Conservation (phyloP, 2,113 vertebrate species). For the Melanostigma gelatinosum region DNA sequence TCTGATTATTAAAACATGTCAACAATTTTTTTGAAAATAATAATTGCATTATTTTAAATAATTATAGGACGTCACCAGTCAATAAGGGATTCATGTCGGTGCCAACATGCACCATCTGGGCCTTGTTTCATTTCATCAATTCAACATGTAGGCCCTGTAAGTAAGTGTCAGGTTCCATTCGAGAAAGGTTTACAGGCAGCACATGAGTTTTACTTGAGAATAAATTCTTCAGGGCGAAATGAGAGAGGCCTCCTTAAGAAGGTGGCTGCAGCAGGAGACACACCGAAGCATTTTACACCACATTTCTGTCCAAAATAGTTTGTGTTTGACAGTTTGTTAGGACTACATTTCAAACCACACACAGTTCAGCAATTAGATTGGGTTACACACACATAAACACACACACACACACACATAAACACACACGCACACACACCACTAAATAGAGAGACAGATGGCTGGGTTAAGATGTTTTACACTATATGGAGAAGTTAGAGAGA, state of each 20-base stretch:
- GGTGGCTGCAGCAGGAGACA: not conserved
- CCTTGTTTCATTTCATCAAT: not conserved
- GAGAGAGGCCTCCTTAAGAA: not conserved
- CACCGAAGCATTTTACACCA: constrained; percentile 2
- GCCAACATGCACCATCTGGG: not conserved
- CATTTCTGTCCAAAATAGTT: constrained; percentile 24
- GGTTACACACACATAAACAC: constrained; percentile 41
- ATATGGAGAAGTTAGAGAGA: not conserved
- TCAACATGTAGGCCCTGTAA: not conserved
- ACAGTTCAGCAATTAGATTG: constrained; percentile 37
- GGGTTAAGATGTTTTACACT: not conserved
- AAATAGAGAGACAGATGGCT: not conserved
- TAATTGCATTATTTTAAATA: not conserved
- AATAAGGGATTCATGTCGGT: not conserved
- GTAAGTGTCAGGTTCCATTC: not conserved
- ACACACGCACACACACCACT: not conserved
- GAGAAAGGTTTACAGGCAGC: not conserved
- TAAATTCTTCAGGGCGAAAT: not conserved
- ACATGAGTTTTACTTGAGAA: not conserved
- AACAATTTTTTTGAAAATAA: not conserved
- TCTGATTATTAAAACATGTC: not conserved
- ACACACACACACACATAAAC: not conserved
- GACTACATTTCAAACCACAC: constrained; percentile 51
- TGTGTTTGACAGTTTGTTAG: constrained; percentile 62
- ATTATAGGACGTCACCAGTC: not conserved